Conservation (phyloP, 2,797 vertebrate species). For the Mormyrops attenuatus region DNA sequence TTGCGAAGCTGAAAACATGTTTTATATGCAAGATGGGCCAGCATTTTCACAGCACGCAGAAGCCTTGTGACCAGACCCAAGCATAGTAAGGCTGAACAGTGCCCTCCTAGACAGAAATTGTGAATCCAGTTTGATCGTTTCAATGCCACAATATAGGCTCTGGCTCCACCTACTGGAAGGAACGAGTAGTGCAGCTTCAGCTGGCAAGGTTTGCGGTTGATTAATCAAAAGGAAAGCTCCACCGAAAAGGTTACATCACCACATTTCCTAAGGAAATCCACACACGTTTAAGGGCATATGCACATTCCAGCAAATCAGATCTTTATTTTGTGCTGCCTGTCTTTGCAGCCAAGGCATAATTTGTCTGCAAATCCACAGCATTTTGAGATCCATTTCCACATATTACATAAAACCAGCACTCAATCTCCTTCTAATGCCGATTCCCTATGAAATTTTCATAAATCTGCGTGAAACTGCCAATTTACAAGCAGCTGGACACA, state of each 20-base stretch:
- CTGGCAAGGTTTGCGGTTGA: neutral
- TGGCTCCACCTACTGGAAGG: constrained; percentile 48
- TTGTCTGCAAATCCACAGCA: neutral
- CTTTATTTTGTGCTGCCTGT: neutral
- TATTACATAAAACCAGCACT: neutral
- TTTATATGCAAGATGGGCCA: neutral
- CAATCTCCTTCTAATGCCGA: neutral
- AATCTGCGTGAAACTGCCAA: neutral
- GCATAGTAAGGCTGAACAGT: neutral
- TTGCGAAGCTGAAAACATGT: neutral
- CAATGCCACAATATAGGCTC: constrained; percentile 30
- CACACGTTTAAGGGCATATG: neutral
- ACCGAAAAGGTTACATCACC: neutral
- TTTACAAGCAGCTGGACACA: neutral
- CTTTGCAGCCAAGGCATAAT: neutral
- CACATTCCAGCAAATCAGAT: neutral
- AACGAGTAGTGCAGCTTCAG: neutral
- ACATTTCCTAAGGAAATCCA: neutral
- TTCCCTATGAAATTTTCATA: neutral
- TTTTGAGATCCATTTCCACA: neutral
- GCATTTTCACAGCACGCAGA: neutral
- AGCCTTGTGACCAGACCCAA: neutral
- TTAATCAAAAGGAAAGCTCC: neutral
- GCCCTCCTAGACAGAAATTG: neutral
- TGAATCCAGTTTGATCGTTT: neutral